A percentile compares a stretch with the other conserved stretches of the same genome.
Evolutionary conservation across 1,140 invertebrate genomes (phyloP).

Genomic region (Drosophila littoralis): DNA sequence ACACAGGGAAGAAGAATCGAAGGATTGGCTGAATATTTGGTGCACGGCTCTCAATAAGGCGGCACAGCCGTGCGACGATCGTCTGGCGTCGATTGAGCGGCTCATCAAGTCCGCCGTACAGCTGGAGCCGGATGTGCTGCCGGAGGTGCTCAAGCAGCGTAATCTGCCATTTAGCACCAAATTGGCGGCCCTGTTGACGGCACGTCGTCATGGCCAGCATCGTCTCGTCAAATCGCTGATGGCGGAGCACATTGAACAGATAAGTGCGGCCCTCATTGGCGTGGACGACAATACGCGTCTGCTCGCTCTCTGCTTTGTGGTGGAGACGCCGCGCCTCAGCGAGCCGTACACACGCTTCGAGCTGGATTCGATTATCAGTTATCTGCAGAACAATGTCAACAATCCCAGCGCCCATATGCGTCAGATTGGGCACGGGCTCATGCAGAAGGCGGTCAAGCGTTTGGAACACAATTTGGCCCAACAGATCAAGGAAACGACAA

Average conservation of each 20-base stretch:
- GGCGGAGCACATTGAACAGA: conserved; percentile 8
- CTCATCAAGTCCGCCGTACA: conserved; percentile 65
- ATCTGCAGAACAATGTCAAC: conserved; percentile 89
- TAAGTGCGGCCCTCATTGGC: conserved; percentile 48
- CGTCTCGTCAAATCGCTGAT: conserved; percentile 40
- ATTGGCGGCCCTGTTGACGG: conserved; percentile 58
- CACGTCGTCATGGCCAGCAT: conserved; percentile 50
- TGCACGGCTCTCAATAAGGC: conserved; percentile 36
- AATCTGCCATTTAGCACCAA: conserved; percentile 58
- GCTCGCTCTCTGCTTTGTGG: conserved; percentile 88
- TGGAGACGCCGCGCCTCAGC: conserved; percentile 91
- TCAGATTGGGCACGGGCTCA: conserved; percentile 86
- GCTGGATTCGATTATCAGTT: conserved; percentile 88
- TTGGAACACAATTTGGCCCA: conserved; percentile 57
- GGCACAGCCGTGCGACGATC: conserved; percentile 23
- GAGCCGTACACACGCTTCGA: conserved; percentile 87
- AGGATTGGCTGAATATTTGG: conserved; percentile 60
- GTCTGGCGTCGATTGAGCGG: conserved; percentile 47
- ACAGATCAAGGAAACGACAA: conserved; percentile 21
- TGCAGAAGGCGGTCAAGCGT: conserved; percentile 87
- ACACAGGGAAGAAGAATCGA: conserved; percentile 18
- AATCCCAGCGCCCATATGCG: conserved; percentile 88
- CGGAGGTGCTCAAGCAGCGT: conserved; percentile 24
- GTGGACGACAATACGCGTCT: conserved; percentile 84
- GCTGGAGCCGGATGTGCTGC: conserved; percentile 42